Evolutionary conservation across 64 coral and sea anemone genomes (phyloP).

Genomic region (Actinia tenebrosa): DNA sequence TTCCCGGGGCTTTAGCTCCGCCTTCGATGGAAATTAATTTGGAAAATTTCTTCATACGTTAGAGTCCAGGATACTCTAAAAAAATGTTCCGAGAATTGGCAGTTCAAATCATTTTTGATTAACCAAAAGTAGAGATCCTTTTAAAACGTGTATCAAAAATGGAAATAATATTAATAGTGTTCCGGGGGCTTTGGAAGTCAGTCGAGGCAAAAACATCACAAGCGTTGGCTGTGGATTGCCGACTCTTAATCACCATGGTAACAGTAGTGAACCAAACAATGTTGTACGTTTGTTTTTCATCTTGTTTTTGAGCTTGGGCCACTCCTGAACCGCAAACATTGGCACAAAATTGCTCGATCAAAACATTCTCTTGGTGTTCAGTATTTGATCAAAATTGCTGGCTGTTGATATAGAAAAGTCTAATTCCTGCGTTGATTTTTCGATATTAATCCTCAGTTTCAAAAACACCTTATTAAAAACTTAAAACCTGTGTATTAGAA

Average conservation of each 20-base stretch:
- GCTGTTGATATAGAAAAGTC: background rate
- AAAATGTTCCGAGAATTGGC: background rate
- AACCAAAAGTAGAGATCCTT: background rate
- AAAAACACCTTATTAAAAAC: background rate
- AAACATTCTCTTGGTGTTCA: background rate
- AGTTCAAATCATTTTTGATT: background rate
- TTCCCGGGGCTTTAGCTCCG: constrained; percentile 26
- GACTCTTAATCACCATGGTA: background rate
- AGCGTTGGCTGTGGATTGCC: background rate
- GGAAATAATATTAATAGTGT: background rate
- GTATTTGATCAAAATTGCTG: background rate
- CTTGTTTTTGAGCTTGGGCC: background rate
- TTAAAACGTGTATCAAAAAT: background rate
- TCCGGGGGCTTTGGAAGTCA: background rate
- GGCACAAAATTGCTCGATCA: background rate
- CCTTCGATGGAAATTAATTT: constrained; percentile 33
- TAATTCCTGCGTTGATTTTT: background rate
- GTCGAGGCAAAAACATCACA: background rate
- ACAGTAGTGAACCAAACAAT: background rate
- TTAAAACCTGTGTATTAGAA: background rate
- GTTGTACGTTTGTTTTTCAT: background rate
- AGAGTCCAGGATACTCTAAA: background rate
- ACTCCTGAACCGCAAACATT: constrained; percentile 2
- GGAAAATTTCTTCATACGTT: constrained; percentile 1
- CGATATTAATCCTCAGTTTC: background rate